Base-by-base conservation (phyloP, 1,140 invertebrate genomes). In the Helicoverpa armigera region DNA sequence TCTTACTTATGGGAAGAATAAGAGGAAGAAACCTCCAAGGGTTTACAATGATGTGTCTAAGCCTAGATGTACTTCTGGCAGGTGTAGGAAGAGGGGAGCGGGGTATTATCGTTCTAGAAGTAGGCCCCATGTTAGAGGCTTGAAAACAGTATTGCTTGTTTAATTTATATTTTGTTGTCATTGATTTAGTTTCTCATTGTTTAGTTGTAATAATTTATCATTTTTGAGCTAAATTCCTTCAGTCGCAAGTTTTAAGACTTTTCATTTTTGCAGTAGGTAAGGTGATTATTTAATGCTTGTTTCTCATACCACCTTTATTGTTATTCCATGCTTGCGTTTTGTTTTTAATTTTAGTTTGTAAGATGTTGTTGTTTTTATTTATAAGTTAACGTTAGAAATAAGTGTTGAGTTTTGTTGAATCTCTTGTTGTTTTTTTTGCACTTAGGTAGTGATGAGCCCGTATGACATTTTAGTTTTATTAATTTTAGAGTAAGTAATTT, bases 41-140 rank as follows among this genome's bases (percentile, higher is more conserved):
- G 58, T 35, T 12, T 23, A 58, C 14, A 80, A 77, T 63, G 48
- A 73, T 48, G 23, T 54, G n/a, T 53, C 53, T 12, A 89, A 87
- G 23, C 82, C 86, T 9, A 86, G 88, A 75, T 93, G 92, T 61
- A 72, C 80, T 2, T 79, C 83, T 0, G 90, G 91, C 9, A 84
- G 88, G 61, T 93, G 93, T 69, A 88, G 90, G 35, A 88, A 88
- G 69, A 81, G 88, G 50, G 81, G 83, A 14, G 65, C 82, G 0
- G 79, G 18, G 35, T 77, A 54, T 7, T 84, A 86, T 43, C 69
- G 85, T 35, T 50, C 83, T 7, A 77, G 82, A 50, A 48, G 86
- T 0, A 86, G 91, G 72, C 91, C 91, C 10, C 90, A 91, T 23
- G 61, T 90, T 2, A 85, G 88, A 56, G 87, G 82, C 51, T 84